Evolutionary conservation across 2,797 vertebrate genomes (phyloP).

Genomic region (Sebastes iracundus): DNA sequence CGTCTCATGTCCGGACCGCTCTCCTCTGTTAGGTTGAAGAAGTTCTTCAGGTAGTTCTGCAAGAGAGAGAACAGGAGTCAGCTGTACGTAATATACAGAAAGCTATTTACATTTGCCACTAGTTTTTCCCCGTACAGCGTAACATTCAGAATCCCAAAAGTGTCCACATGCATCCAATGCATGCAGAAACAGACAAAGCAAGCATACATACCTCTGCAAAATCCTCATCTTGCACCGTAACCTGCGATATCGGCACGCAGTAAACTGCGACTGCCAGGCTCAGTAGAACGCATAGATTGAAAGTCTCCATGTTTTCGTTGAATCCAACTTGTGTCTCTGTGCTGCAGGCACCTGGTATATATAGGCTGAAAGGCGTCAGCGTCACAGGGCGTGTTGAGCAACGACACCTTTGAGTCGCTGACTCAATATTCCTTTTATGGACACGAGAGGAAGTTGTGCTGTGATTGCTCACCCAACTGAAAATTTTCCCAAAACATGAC

Average conservation of each 20-base stretch:
- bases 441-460: constrained; percentile 30
- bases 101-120: neutral
- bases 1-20: neutral
- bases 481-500: constrained; percentile 5
- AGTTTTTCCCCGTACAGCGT: neutral
- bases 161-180: neutral
- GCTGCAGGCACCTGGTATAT: constrained; percentile 50
- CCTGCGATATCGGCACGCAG: constrained; percentile 51
- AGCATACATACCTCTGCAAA: constrained; percentile 72
- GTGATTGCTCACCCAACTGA: constrained; percentile 14
- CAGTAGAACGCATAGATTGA: constrained; percentile 64
- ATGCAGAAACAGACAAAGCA: neutral
- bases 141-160: neutral
- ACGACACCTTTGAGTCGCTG: constrained; percentile 24
- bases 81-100: neutral
- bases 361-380: constrained; percentile 34
- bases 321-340: constrained; percentile 18
- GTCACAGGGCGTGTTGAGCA: constrained; percentile 49
- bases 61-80: neutral
- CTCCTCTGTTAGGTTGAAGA: constrained; percentile 82
- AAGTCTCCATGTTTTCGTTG: constrained; percentile 70
- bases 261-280: constrained; percentile 57
- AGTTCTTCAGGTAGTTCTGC: constrained; percentile 87
- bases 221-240: constrained; percentile 41
- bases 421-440: constrained; percentile 44